Base-by-base conservation (phyloP, 2,113 vertebrate species). In the Bubo scandiacus region DNA sequence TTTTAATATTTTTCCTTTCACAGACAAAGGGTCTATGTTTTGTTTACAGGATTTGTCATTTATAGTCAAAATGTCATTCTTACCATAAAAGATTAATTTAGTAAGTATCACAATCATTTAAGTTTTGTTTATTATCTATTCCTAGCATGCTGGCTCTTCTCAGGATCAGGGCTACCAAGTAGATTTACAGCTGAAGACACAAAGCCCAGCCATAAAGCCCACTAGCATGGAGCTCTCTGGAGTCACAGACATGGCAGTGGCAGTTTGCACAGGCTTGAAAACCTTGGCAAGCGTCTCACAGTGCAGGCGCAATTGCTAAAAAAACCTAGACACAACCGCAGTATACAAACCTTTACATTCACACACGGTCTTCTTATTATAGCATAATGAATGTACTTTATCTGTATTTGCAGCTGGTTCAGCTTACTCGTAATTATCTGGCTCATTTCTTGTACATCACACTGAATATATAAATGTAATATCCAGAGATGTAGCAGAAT, bases 331-430 rank as follows among this genome's bases (percentile, higher is more conserved):
- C 86, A 89, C 29, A 71, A 55, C 32, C 2, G 1, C 34, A 67
- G 22, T n/a, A 43, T 72, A n/a, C 14, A 86, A 89, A 79, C 21
- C 73, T 87, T 85, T 57, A 75, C 38, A 54, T 59, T 70, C 0
- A 9, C 30, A 38, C 54, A 32, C 1, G 7, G 22, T 67, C n/a
- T 47, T 84, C 66, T 71, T 79, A 79, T 72, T 92, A 84, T 4
- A 62, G 25, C 1, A 1, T 57, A 89, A 91, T 87, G 86, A 94
- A 95, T 72, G 82, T 81, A 74, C 62, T 57, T 94, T 92, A 92
- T 94, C 77, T 95, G 30, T 61, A 83, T 88, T 89, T 95, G 94
- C 86, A 95, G 94, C 78, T 96, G 94, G 81, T 94, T 92, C 91
- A 61, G 73, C 57, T 96, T 89, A 79, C 73, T 81, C 2, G 1